Evolutionary conservation across 2,113 vertebrate species (phyloP).

Genomic region (Hypomesus transpacificus): DNA sequence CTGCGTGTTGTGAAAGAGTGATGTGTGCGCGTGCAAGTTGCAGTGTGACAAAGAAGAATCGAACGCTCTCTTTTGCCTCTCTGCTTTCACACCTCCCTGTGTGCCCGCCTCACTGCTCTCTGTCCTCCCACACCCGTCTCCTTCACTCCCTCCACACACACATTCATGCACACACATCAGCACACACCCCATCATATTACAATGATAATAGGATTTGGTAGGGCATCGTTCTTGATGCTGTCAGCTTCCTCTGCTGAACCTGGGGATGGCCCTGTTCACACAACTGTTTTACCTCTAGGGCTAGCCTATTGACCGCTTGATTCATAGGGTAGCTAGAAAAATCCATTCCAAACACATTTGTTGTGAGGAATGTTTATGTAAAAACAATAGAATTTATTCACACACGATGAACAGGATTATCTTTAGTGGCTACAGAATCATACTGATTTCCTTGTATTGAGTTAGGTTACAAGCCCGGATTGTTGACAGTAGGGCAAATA

Average conservation of each 20-base stretch:
- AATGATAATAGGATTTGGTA: conserved; percentile 70
- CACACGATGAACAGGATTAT: conserved; percentile 16
- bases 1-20: conserved; percentile 16
- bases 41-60: conserved; percentile 9
- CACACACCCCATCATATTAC: conserved; percentile 63
- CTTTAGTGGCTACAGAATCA: not conserved
- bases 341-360: conserved; percentile 34
- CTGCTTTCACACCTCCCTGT: not conserved
- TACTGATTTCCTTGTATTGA: too few relatives aligned
- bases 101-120: not conserved
- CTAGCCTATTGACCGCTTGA: conserved; percentile 48
- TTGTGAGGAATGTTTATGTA: conserved; percentile 42
- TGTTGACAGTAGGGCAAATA: not conserved
- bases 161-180: conserved; percentile 43
- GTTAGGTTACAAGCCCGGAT: not conserved
- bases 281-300: conserved; percentile 34
- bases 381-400: conserved; percentile 36
- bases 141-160: conserved; percentile 39
- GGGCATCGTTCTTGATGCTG: conserved; percentile 61
- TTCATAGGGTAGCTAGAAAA: conserved; percentile 50
- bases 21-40: conserved; percentile 29
- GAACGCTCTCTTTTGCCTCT: not conserved
- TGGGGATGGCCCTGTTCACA: conserved; percentile 51
- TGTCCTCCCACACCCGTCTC: conserved; percentile 23
- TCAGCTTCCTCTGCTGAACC: conserved; percentile 47